Base-by-base conservation (phyloP, 2,888 invertebrate genomes). In the Tetanocera ferruginea region DNA sequence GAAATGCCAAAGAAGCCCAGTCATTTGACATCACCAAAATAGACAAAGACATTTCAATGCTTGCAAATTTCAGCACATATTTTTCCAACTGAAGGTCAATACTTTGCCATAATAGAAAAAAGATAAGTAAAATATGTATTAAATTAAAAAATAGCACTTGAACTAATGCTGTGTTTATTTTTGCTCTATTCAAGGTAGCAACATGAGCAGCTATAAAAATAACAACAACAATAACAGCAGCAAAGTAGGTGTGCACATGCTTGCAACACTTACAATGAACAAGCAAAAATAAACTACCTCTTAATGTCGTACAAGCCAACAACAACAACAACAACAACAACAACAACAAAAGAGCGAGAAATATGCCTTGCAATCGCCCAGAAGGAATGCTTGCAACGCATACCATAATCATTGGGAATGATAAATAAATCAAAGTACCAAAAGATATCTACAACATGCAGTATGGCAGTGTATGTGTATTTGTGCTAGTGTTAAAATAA, bases 381-480 rank as follows among this genome's bases (percentile, higher is more conserved):
- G 14, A 43, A 67, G 34, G 4, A 25, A 17, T 11, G 43, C n/a
- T 5, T n/a, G 19, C 17, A 19, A 51, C 2, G 69, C 51, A 25
- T 11, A 49, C 25, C 51, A 49, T 49, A 8, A 49, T 49, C 69
- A 69, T 19, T 25, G 69, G 25, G 49, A 19, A 28, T 37, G 66
- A 17, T 37, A 66, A 66, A 66, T 69, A 69, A 69, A 69, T 69
- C 51, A 28, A 69, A 51, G 69, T 25, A 49, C 69, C 25, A 25
- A 49, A 51, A 19, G 19, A 25, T 23, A 19, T 37, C 17, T 19
- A 37, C 37, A 8, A 37, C 34, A 31, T 25, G 14, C 11, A 8
- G 28, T 25, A 8, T 31, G 34, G 19, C 3, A 23, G 71, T 71
- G 71, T 71, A 37, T 37, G 19, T 28, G 71, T 31, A 31, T 49